phyloP scores from a whole-genome alignment of 2,888 invertebrate species.

The Ptycholaimellus sp. region DNA sequence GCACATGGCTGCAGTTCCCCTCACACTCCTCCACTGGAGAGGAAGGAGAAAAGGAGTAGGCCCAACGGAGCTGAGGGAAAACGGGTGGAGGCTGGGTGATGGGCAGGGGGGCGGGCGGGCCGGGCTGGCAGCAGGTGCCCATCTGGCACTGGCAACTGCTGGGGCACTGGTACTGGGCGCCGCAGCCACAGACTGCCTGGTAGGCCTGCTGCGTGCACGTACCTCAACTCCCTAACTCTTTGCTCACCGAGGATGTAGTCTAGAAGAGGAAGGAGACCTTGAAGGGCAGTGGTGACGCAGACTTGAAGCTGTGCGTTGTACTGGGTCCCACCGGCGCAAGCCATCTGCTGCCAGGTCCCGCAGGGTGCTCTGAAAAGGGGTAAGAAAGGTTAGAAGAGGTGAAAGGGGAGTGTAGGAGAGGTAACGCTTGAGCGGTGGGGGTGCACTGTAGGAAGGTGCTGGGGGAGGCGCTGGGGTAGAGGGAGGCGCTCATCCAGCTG shows the following conservation, averaged over 20 bases:
- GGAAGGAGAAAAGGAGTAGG: too few species aligned
- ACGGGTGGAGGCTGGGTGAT: neutral
- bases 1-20: too few species aligned
- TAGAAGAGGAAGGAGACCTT: too few species aligned
- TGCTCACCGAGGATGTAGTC: too few species aligned
- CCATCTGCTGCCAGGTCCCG: conserved; percentile 19
- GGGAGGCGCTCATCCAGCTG: conserved; percentile 15
- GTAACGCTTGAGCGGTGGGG: too few species aligned
- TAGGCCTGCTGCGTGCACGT: conserved; percentile 5
- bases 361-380: conserved; percentile 15
- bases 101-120: neutral
- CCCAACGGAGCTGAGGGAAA: too few species aligned
- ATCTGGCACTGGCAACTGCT: conserved; percentile 1
- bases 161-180: conserved; percentile 2
- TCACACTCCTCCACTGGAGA: too few species aligned
- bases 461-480: conserved; percentile 13
- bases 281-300: too few species aligned
- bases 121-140: conserved; percentile 1
- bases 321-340: conserved; percentile 12
- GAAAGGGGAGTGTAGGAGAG: too few species aligned
- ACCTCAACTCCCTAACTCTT: too few species aligned
- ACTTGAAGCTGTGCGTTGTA: conserved; percentile 12
- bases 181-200: conserved; percentile 4
- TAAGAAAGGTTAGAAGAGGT: neutral
- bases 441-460: conserved; percentile 20